These are phyloP conservation scores for Argyrosomus regius DNA, from an alignment of 2,797 vertebrate genomes.

Conservation along the genomic window DNA sequence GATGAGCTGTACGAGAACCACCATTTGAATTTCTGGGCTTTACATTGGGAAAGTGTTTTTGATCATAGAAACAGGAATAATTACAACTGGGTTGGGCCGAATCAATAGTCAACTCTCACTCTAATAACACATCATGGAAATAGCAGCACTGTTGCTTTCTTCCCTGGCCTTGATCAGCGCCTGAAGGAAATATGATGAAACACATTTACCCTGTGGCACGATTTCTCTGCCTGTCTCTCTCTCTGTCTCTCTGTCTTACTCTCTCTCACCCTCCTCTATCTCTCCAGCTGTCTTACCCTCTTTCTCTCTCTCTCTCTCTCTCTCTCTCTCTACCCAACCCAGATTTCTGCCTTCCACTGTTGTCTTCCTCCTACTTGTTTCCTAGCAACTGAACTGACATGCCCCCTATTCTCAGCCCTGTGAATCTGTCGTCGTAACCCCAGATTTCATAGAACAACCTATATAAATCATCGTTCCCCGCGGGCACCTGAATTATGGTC, in stretches of 20 bases:
- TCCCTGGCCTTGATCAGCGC: conserved; percentile 44
- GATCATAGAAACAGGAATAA: conserved; percentile 58
- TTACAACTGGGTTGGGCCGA: conserved; percentile 36
- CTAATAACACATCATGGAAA: conserved; percentile 43
- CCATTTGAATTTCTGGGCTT: conserved; percentile 52
- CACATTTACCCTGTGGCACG: conserved; percentile 53
- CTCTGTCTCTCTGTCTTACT: background rate
- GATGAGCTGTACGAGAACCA: conserved; percentile 12
- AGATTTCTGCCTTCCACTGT: conserved; percentile 80
- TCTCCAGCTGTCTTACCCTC: conserved; percentile 50
- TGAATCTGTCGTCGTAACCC: conserved; percentile 73
- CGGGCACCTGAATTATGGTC: conserved; percentile 53
- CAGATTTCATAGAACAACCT: conserved; percentile 71
- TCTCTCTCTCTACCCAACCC: conserved; percentile 65
- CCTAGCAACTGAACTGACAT: conserved; percentile 87
- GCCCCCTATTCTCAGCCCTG: conserved; percentile 79
- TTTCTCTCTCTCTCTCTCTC: background rate
- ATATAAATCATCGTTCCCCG: conserved; percentile 68
- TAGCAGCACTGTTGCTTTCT: conserved; percentile 54
- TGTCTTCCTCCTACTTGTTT: conserved; percentile 82
- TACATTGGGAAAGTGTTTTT: conserved; percentile 41
- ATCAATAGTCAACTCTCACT: conserved; percentile 52
- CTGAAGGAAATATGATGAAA: conserved; percentile 66
- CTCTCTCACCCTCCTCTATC: conserved; percentile 27
- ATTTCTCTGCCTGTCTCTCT: conserved; percentile 40